Percentiles rank a stretch among this genome's conserved stretches.
phyloP scores from a whole-genome alignment of 2,888 invertebrate genomes.

The Drosophila aldrichi region DNA sequence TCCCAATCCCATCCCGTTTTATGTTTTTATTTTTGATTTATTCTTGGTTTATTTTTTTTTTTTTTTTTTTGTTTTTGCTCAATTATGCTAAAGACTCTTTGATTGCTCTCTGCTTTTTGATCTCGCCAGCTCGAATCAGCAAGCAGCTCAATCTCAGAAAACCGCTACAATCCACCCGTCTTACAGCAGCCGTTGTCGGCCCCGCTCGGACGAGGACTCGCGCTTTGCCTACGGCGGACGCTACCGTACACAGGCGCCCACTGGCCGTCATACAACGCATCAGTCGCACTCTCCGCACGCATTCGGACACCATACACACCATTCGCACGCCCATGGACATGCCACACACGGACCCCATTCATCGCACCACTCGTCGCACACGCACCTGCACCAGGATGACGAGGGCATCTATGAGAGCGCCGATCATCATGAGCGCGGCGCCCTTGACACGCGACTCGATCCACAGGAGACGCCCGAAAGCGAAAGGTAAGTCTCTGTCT shows the following conservation, averaged over 20 bases:
- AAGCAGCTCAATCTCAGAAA: conserved; percentile 86
- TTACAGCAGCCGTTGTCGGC: conserved; percentile 87
- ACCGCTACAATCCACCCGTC: conserved; percentile 86
- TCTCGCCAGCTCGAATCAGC: conserved; percentile 85
- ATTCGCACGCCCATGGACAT: conserved; percentile 86
- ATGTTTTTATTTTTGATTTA: neutral
- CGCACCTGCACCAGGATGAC: conserved; percentile 89
- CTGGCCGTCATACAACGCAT: conserved; percentile 86
- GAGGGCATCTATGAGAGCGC: conserved; percentile 96
- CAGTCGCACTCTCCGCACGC: conserved; percentile 87
- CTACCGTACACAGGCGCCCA: conserved; percentile 84
- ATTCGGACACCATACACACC: conserved; percentile 86
- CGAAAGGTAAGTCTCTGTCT: conserved; percentile 90
- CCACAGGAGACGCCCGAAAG: conserved; percentile 93
- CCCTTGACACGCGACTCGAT: conserved; percentile 87
- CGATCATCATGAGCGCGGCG: conserved; percentile 89
- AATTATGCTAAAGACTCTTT: conserved; percentile 23
- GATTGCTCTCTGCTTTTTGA: conserved; percentile 40
- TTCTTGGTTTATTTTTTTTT: neutral
- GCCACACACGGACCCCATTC: conserved; percentile 86
- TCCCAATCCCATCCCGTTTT: conserved; percentile 14
- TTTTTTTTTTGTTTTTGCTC: neutral
- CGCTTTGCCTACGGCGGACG: conserved; percentile 91
- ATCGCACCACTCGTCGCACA: conserved; percentile 87
- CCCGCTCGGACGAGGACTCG: conserved; percentile 89